Base-by-base conservation (phyloP, 92 coral and sea anemone genomes). In the Zoanthus sociatus region DNA sequence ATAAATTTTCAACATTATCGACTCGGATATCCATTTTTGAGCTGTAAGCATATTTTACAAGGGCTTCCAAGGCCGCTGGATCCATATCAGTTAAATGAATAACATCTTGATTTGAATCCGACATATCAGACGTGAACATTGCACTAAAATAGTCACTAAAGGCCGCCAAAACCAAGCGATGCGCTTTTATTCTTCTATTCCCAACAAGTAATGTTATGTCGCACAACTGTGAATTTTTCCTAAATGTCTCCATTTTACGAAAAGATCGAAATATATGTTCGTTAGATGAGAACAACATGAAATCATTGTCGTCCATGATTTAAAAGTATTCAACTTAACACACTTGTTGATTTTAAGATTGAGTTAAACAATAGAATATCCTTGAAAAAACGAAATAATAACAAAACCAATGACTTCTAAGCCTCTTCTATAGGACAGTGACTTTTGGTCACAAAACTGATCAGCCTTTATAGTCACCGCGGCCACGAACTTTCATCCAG, bases 71-170 rank as follows among this genome's bases (percentile, higher is more conserved):
- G 17, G 99, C 99, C 63, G 77, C 91, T n/a, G 99, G 96, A 55
- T 97, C 96, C 88, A 97, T 86, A 73, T 97, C 98, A 51, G 97
- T 88, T 50, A 97, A 79, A 54, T 95, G 93, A 3, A 97, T 94
- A 1, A 91, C 95, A 67, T 79, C 87, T 75, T 90, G 97, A 33
- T 84, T 77, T n/a, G 96, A 92, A 84, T 97, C 99, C 3, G 97
- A 91, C 86, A 97, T 86, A 5, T 95, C 99, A 31, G 98, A 93
- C 6, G 98, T 97, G 78, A 97, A 97, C 99, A 97, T 95, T 0
- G 99, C 99, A 84, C 98, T 93, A 77, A 97, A 97, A 91, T 97
- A 97, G 82, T 97, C 99, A 86, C 99, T 97, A 86, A 97, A 97
- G 26, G 98, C 98, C 7, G 99, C 98, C 73, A 97, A 89, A 60